These are phyloP conservation scores for Rhinolophus ferrumequinum DNA, from an alignment of 2,113 vertebrate genomes.

Conservation along the genomic window DNA sequence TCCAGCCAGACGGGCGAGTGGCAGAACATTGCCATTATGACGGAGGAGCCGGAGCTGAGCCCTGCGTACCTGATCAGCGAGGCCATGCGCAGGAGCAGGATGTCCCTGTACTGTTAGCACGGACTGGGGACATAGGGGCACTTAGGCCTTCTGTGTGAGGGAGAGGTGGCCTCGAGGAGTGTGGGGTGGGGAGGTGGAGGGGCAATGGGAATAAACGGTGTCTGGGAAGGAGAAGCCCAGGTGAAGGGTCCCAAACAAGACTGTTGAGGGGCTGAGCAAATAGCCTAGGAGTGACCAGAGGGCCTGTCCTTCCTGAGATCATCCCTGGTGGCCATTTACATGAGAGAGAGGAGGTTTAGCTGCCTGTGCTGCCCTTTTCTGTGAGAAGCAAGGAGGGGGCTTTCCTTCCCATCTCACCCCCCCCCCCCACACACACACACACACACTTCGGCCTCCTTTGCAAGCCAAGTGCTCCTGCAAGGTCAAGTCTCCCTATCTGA, in stretches of 20 bases:
- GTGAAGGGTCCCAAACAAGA: not conserved
- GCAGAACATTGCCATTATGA: constrained; percentile 98
- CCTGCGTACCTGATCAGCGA: constrained; percentile 98
- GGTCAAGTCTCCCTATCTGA: not conserved
- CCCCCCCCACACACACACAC: too few relatives aligned
- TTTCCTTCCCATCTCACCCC: not conserved
- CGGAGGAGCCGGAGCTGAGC: constrained; percentile 96
- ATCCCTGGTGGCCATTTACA: not conserved
- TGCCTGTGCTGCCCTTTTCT: not conserved
- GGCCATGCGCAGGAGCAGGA: constrained; percentile 97
- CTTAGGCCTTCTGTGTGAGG: not conserved
- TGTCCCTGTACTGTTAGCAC: constrained; percentile 97
- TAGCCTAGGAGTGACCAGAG: not conserved
- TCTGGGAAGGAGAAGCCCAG: not conserved
- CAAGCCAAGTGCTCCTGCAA: not conserved
- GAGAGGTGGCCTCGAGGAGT: not conserved
- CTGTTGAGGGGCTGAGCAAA: not conserved
- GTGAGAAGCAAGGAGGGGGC: constrained; percentile 8
- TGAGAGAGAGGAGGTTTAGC: not conserved
- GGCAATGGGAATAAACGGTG: too few relatives aligned
- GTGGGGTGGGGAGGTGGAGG: not conserved
- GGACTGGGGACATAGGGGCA: not conserved
- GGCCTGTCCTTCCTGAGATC: not conserved
- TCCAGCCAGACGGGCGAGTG: constrained; percentile 98
- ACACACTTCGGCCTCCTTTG: not conserved